Conservation (phyloP, 2,113 vertebrate species). For the Sphyrna mokarran region DNA sequence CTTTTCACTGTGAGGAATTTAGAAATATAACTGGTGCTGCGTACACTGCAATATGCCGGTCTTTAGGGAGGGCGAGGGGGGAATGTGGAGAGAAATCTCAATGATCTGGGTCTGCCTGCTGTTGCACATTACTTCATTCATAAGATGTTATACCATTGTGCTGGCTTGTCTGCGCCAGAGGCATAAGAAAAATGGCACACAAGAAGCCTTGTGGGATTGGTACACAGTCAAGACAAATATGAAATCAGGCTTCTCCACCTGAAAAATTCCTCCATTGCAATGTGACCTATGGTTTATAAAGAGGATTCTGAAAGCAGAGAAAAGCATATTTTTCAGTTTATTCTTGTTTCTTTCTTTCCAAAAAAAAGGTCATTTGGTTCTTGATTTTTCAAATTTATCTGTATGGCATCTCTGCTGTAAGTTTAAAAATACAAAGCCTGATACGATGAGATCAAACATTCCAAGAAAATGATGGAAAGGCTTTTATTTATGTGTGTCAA, state of each 20-base stretch:
- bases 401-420: not conserved
- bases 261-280: not conserved
- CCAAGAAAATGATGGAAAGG: not conserved
- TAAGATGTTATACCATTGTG: not conserved
- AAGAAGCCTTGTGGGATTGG: not conserved
- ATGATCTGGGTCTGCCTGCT: not conserved
- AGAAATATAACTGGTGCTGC: not conserved
- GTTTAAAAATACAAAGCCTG: not conserved
- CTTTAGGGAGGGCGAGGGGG: not conserved
- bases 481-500: not conserved
- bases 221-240: not conserved
- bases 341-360: not conserved
- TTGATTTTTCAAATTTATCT: slow-evolving; percentile 9
- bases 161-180: not conserved
- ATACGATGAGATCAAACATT: not conserved
- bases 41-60: not conserved
- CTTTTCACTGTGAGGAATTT: not conserved
- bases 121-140: not conserved
- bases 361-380: not conserved
- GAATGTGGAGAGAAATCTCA: not conserved
- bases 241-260: not conserved
- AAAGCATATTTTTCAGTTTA: not conserved
- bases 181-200: not conserved
- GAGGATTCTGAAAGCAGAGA: not conserved
- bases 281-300: not conserved